phyloP scores from a whole-genome alignment of 1,140 invertebrate genomes.

The Campoletis sonorensis region DNA sequence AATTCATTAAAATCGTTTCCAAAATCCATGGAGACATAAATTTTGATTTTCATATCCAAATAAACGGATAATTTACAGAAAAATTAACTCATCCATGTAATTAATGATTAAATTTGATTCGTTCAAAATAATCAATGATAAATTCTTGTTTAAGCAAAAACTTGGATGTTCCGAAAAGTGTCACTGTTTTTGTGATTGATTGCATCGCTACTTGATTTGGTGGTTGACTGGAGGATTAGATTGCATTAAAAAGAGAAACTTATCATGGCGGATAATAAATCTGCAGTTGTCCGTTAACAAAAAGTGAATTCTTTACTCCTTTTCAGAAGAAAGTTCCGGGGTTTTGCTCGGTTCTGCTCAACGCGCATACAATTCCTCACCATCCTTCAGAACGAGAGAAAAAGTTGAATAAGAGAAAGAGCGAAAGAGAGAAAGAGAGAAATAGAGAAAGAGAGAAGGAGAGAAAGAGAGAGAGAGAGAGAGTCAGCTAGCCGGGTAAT shows the following conservation, averaged over 20 bases:
- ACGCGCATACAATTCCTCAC: conserved; percentile 1
- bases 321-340: conserved; percentile 11
- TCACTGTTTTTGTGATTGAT: neutral
- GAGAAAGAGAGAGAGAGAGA: conserved; percentile 11
- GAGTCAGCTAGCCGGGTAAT: conserved; percentile 39
- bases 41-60: too few species aligned
- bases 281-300: neutral
- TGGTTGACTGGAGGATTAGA: neutral
- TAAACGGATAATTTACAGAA: too few species aligned
- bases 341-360: neutral
- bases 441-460: conserved; percentile 6
- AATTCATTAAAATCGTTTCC: too few species aligned
- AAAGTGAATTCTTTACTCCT: conserved; percentile 15
- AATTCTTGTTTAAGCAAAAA: too few species aligned
- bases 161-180: too few species aligned
- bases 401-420: conserved; percentile 1
- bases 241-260: neutral
- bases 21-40: too few species aligned
- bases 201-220: neutral
- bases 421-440: conserved; percentile 27
- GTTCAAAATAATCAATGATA: too few species aligned
- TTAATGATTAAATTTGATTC: too few species aligned
- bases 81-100: too few species aligned
- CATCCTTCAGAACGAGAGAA: conserved; percentile 5
- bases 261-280: neutral